Conservation (phyloP, 1,140 invertebrate species). For the Euborellia annulipes region DNA sequence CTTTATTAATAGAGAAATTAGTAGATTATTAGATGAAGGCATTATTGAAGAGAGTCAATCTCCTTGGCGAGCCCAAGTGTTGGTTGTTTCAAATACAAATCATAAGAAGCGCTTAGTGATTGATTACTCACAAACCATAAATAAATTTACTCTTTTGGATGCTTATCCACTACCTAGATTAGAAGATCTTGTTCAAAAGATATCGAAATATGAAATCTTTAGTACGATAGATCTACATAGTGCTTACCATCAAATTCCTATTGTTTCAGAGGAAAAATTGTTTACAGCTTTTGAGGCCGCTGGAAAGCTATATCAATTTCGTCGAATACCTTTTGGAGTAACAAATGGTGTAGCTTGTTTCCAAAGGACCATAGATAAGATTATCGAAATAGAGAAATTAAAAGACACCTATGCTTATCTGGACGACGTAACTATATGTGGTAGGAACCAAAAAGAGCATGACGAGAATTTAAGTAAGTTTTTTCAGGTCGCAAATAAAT, state of each 20-base stretch:
- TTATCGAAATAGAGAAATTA: constrained; percentile 10
- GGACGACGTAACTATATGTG: constrained; percentile 9
- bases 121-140: too few relatives aligned
- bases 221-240: constrained; percentile 18
- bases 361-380: constrained; percentile 13
- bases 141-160: background rate
- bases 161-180: background rate
- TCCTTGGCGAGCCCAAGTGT: too few relatives aligned
- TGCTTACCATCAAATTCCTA: constrained; percentile 20
- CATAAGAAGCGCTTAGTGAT: too few relatives aligned
- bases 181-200: background rate
- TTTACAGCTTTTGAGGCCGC: constrained; percentile 14
- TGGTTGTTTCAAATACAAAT: too few relatives aligned
- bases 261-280: constrained; percentile 13
- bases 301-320: constrained; percentile 10
- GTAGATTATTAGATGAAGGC: too few relatives aligned
- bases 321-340: constrained; percentile 17
- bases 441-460: constrained; percentile 9
- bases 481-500: constrained; percentile 3
- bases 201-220: constrained; percentile 1
- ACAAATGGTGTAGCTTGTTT: constrained; percentile 13
- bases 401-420: constrained; percentile 7
- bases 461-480: constrained; percentile 3
- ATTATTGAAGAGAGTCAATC: too few relatives aligned
- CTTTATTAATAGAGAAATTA: too few relatives aligned